Evolutionary conservation across 2,888 invertebrate genomes (phyloP), one percentile per base, ranked within the genome.

Genomic region (Spilarctia lutea): DNA sequence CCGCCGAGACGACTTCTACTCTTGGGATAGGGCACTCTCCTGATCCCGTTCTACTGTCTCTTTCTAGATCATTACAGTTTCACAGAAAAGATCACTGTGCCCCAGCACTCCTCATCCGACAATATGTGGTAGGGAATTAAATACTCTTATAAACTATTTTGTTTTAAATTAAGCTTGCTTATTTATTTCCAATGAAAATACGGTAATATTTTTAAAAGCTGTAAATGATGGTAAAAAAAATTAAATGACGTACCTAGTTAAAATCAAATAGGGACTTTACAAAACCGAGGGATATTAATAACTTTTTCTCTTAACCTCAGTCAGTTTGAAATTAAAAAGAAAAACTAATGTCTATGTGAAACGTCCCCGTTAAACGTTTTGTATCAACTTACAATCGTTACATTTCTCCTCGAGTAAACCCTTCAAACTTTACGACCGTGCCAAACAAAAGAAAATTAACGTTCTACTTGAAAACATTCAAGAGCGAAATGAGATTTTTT

Each of bases 401-500:
- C 65, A 60, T 74, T 74, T 63, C 74, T 74, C 35, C 24, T 71
- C 67, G 52, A 48, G 35, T 60, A 75, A 75, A 73, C 75, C 72
- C 11, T n/a, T 72, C 42, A 70, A 75, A 65, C 68, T 74, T 77
- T 67, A 56, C 70, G 52, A 39, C 6, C 71, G 35, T 72, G 74
- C 45, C 65, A 67, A 76, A 81, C 73, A 72, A 76, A 76, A 71
- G 75, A 75, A 77, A 81, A 77, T 72, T 42, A 77, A 77, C 72
- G 68, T 71, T 74, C 65, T 77, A 72, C 74, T 79, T 79, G 63
- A 74, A 75, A 73, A 78, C 84, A 71, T 75, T 33, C 68, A 48
- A 75, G 80, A 82, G 75, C 74, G 67, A 74, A 81, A 81, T 63
- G 66, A 81, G 63, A 76, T 71, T 77, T 80, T 78, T 65, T 76